Evolutionary conservation across 2,113 vertebrate species (phyloP), one percentile per base, ranked within the genome.

Genomic region (Lepisosteus oculatus): DNA sequence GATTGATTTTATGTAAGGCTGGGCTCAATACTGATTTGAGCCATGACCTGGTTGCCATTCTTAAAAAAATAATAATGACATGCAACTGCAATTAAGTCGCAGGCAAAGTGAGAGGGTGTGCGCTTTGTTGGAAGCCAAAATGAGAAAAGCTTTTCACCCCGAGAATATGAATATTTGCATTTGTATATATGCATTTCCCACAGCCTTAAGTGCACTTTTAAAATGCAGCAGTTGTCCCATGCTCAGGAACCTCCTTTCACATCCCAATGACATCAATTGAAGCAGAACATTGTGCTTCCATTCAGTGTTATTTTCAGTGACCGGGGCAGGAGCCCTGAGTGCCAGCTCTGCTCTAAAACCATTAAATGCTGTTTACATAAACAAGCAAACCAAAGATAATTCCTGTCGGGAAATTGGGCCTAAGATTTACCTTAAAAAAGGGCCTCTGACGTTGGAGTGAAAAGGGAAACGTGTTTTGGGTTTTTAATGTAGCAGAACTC

Each of bases 341-440:
- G n/a, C 66, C 69, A 65, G 44, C 73, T 4, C 51, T 29, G 11
- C 72, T 67, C 72, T 78, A 80, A 81, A 89, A 82, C 85, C 84
- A 89, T 88, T 83, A 85, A 42, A 43, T 74, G 73, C 72, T 76
- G 80, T 86, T 85, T 79, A 78, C 64, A 78, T 74, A 83, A 85
- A 90, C 83, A 85, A 80, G 64, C 76, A 51, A 70, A 78, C 68
- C 70, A 14, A 65, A 82, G 74, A 75, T 81, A 82, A 87, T 88
- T 91, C 85, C 86, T 86, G 81, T 74, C 9, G 65, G 61, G 81
- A 84, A 90, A 89, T 76, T 82, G 80, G 76, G 75, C 81, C 56
- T 88, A 83, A 90, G 84, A 86, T 86, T 69, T 72, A 75, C 74
- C 78, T 43, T 51, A 51, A 64, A 43, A n/a, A 64, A 9, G 7